Conservation (phyloP, 2,113 vertebrate species). For the Speoplatyrhinus poulsoni region DNA sequence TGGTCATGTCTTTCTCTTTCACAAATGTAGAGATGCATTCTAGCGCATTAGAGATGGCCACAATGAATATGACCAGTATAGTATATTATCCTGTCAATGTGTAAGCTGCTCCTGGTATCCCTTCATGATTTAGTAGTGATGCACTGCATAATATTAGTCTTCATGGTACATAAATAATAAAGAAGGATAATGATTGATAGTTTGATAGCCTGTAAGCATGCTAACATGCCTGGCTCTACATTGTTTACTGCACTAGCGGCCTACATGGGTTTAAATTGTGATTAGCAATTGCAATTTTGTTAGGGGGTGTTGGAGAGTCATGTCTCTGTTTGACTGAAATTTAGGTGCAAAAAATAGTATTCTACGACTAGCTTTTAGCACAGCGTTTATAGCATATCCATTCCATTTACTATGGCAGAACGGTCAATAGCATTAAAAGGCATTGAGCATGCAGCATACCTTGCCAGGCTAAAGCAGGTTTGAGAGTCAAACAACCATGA, state of each 20-base stretch:
- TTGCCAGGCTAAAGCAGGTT: conserved; percentile 10
- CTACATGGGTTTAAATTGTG: not conserved
- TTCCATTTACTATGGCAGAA: no score
- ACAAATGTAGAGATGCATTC: conserved; percentile 25
- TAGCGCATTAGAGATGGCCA: conserved; percentile 36
- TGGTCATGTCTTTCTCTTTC: no score
- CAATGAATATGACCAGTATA: conserved; percentile 46
- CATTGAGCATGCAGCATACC: not conserved
- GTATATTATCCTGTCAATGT: conserved; percentile 45
- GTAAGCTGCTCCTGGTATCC: conserved; percentile 5
- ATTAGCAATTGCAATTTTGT: no score
- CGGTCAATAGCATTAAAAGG: not conserved
- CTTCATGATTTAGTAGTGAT: conserved; percentile 14
- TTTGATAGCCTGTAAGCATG: not conserved
- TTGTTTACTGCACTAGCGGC: no score
- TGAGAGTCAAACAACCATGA: conserved; percentile 3
- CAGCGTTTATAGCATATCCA: no score
- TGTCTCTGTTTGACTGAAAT: no score
- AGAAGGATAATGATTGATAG: conserved; percentile 11
- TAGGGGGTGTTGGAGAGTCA: no score
- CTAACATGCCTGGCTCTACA: not conserved
- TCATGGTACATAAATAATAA: conserved; percentile 40
- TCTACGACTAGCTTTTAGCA: no score
- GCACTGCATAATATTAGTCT: conserved; percentile 4
- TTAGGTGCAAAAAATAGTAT: no score